Evolutionary conservation across 92 coral and sea anemone species (phyloP), one percentile per base, ranked within the genome.

Genomic region (Umimayanthus chanpuru): DNA sequence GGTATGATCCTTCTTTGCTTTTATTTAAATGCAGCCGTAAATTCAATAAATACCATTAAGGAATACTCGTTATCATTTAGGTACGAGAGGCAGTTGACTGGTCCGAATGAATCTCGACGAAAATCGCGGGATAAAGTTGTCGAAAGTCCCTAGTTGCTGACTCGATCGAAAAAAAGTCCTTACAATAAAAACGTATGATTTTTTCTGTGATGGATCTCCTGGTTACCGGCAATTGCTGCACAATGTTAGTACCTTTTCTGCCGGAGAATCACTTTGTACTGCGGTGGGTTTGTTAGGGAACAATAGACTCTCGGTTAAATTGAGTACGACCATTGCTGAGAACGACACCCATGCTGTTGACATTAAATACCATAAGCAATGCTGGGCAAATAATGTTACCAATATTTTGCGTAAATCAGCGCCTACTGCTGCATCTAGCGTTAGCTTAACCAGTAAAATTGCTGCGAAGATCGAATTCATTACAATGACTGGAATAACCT

Each of bases 101-200:
- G 94, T 81, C 90, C 92, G 43, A 67, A 67, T 81, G 94, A 86
- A 81, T 85, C 92, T 26, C 85, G 90, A 67, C 76, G 92, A 36
- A 92, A 92, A 58, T 83, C 89, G 41, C 73, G 65, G 40, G 56
- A 82, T 79, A 81, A 56, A 70, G 56, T 81, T 53, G 88, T 73
- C 77, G 89, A 84, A 53, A 77, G 65, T 79, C 92, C 77, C 32
- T 89, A 90, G 65, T 76, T 93, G 66, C 36, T 32, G 36, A 93
- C 94, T 55, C 89, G 90, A 73, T 94, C 94, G 39, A 81, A 94
- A 88, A 91, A 93, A 16, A 65, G 85, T 23, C 94, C 94, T 29
- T 91, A 89, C 85, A 86, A 87, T 58, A 91, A 86, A 75, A 80
- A 93, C 71, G 90, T 89, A 38, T 93, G 93, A 53, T 89, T 89